Percentiles rank a stretch among this genome's conserved stretches.
Evolutionary conservation across 1,140 invertebrate species (phyloP).

Genomic region (Dendrolimus punctatus): DNA sequence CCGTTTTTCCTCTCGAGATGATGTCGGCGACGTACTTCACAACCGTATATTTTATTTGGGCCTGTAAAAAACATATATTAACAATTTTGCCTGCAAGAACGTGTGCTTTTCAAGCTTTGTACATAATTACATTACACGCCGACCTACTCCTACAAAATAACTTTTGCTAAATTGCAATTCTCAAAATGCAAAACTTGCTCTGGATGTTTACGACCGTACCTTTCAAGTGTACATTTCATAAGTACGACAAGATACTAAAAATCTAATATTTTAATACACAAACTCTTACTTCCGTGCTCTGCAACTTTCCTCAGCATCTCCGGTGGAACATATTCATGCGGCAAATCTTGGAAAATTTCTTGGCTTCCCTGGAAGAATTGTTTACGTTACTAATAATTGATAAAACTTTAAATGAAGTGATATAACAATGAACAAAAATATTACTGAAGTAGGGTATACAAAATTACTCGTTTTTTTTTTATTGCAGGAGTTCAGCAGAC

Average conservation of each 20-base stretch:
- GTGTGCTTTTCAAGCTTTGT: no score
- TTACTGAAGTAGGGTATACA: no score
- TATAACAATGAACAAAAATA: no score
- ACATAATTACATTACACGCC: no score
- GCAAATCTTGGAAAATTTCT: slow-evolving; percentile 97
- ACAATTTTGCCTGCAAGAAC: no score
- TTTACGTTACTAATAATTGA: neutral
- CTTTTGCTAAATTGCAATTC: no score
- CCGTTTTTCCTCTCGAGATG: slow-evolving; percentile 94
- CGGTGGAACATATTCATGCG: slow-evolving; percentile 97
- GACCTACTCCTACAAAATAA: no score
- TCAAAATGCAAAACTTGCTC: no score
- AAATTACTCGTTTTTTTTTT: no score
- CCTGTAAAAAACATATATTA: slow-evolving; percentile 65
- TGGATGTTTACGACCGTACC: slow-evolving; percentile 73
- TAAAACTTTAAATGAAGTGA: no score
- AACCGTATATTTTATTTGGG: slow-evolving; percentile 95
- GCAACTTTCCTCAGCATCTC: slow-evolving; percentile 96
- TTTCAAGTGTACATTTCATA: slow-evolving; percentile 97
- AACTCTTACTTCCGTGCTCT: slow-evolving; percentile 94
- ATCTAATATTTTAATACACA: slow-evolving; percentile 1
- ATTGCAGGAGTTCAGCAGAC: no score
- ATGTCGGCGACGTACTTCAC: slow-evolving; percentile 93
- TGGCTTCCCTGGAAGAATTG: slow-evolving; percentile 85
- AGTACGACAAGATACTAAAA: slow-evolving; percentile 73